Evolutionary conservation across 2,113 vertebrate genomes (phyloP).

Genomic region (Cisticola juncidis): DNA sequence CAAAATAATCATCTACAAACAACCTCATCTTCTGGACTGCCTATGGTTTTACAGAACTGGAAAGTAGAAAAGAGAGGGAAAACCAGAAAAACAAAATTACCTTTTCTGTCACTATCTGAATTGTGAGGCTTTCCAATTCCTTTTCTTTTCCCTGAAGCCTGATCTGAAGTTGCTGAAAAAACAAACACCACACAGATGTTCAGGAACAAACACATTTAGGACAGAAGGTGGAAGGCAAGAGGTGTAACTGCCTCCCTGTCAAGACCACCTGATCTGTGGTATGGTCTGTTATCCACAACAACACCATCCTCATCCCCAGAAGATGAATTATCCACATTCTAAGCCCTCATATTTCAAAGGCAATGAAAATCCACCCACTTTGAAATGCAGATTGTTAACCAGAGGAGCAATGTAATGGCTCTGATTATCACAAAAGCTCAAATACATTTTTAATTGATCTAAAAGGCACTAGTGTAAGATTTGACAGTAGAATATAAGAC

Average conservation of each 20-base stretch:
- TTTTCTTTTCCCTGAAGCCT: slow-evolving; percentile 85
- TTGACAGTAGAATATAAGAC: neutral
- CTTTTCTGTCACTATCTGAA: slow-evolving; percentile 84
- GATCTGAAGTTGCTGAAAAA: slow-evolving; percentile 79
- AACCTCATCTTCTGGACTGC: neutral
- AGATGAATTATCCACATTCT: neutral
- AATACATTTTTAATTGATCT: neutral
- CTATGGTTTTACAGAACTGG: neutral
- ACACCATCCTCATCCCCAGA: neutral
- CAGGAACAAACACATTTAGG: neutral
- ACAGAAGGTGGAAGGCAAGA: neutral
- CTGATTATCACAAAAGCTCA: neutral
- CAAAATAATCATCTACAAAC: neutral
- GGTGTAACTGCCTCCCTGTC: neutral
- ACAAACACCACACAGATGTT: neutral
- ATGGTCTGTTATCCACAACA: neutral
- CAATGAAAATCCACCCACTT: neutral
- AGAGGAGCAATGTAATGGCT: neutral
- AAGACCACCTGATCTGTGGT: neutral
- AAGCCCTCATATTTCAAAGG: neutral
- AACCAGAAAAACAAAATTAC: slow-evolving; percentile 57
- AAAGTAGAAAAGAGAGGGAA: neutral
- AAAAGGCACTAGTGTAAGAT: neutral
- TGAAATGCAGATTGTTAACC: neutral
- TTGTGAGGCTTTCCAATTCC: slow-evolving; percentile 75